These are phyloP conservation scores for Peromyscus polionotus DNA, from an alignment of 2,113 vertebrate species.

Conservation along the genomic window DNA sequence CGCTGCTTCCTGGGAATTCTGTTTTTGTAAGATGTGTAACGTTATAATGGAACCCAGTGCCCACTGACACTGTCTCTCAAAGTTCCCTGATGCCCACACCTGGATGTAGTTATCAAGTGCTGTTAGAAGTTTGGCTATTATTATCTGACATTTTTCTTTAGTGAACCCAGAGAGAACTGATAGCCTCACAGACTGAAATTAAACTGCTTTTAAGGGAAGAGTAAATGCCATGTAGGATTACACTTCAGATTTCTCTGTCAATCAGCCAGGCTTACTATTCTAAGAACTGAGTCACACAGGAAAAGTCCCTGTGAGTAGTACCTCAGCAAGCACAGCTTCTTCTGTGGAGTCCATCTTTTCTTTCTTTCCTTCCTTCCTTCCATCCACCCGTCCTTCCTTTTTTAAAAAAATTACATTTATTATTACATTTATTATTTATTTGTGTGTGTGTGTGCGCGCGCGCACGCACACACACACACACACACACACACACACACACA, in stretches of 20 bases:
- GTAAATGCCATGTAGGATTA: conserved; percentile 64
- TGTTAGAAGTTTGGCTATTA: not conserved
- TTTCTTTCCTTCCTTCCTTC: not conserved
- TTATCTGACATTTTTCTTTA: conserved; percentile 43
- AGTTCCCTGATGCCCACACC: not conserved
- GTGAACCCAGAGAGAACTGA: not conserved
- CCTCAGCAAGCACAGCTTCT: not conserved
- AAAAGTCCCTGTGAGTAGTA: not conserved
- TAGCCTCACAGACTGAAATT: not conserved
- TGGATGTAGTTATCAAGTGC: not conserved
- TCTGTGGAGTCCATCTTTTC: not conserved
- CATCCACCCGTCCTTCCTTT: no score
- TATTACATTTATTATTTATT: not conserved
- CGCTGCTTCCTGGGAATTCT: conserved; percentile 6
- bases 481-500: no score
- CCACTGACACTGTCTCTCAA: not conserved
- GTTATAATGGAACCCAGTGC: not conserved
- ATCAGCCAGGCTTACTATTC: not conserved
- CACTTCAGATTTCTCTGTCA: conserved; percentile 44
- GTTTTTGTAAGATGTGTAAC: not conserved
- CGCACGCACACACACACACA: no score
- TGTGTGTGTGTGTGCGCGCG: not conserved
- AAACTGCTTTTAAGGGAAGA: conserved; percentile 61
- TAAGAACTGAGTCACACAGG: not conserved
- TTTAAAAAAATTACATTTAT: not conserved